phyloP scores from a whole-genome alignment of 2,113 vertebrate genomes.

The Oreochromis spilurus region DNA sequence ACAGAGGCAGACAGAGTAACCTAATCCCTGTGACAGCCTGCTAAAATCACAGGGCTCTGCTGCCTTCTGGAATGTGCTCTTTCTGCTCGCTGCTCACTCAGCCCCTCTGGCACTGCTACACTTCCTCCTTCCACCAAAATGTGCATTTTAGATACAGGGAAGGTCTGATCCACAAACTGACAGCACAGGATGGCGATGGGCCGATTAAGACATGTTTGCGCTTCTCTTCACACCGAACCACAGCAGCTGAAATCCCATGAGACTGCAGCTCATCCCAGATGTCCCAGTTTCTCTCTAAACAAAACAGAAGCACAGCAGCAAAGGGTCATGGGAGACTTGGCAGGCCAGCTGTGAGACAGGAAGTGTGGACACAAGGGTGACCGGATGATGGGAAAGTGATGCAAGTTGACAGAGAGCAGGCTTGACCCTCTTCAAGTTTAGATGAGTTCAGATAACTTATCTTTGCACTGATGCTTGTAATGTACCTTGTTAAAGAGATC shows the following conservation, averaged over 20 bases:
- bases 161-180: neutral
- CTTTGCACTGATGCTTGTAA: conserved; percentile 22
- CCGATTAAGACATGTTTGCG: neutral
- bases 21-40: conserved; percentile 71
- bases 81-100: conserved; percentile 55
- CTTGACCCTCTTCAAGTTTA: conserved; percentile 15
- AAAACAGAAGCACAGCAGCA: conserved; percentile 55
- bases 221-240: neutral
- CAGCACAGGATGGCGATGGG: neutral
- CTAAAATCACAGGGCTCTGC: conserved; percentile 71
- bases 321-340: conserved; percentile 71
- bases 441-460: conserved; percentile 33
- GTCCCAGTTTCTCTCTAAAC: conserved; percentile 62
- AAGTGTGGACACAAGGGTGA: conserved; percentile 63
- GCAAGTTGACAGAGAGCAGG: conserved; percentile 48
- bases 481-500: conserved; percentile 2
- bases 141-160: conserved; percentile 27
- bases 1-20: conserved; percentile 69
- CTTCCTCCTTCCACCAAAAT: conserved; percentile 57
- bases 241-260: conserved; percentile 27
- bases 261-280: conserved; percentile 47
- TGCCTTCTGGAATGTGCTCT: conserved; percentile 70
- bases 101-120: conserved; percentile 50
- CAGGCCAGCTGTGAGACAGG: conserved; percentile 69
- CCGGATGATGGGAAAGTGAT: conserved; percentile 67